Conservation (phyloP, 2,888 invertebrate species). For the Stegana nigrithorax region DNA sequence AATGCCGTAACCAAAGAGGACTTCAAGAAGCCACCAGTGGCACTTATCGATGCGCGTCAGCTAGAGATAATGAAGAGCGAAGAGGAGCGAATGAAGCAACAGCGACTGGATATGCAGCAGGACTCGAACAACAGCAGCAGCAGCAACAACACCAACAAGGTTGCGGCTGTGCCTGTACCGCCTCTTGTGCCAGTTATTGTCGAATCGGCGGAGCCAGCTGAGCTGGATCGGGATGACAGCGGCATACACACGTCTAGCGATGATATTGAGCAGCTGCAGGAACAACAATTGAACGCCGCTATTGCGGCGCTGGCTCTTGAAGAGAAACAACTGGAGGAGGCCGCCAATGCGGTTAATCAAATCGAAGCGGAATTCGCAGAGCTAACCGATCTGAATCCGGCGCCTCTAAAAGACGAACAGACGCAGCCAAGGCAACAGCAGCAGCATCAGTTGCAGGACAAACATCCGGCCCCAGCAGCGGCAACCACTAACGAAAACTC, state of each 20-base stretch:
- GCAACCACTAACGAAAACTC: conserved; percentile 23
- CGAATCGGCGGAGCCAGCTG: conserved; percentile 47
- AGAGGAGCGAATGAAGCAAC: conserved; percentile 47
- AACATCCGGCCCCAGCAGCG: conserved; percentile 15
- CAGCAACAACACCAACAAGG: no score
- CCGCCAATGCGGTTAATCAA: conserved; percentile 61
- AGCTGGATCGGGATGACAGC: conserved; percentile 76
- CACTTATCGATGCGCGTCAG: conserved; percentile 69
- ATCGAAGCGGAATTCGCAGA: conserved; percentile 62
- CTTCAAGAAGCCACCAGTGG: conserved; percentile 60
- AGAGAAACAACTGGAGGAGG: conserved; percentile 58
- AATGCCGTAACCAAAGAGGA: conserved; percentile 67
- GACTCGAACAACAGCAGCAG: no score
- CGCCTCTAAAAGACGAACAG: conserved; percentile 27
- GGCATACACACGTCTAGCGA: conserved; percentile 77
- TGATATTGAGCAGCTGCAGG: conserved; percentile 65
- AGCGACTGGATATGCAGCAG: not conserved
- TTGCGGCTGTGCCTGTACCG: conserved; percentile 26
- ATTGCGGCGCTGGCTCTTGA: conserved; percentile 59
- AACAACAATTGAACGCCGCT: conserved; percentile 59
- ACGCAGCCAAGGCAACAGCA: not conserved
- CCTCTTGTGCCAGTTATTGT: conserved; percentile 36
- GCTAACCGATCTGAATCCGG: conserved; percentile 46
- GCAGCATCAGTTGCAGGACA: not conserved
- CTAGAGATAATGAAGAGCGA: conserved; percentile 70